Evolutionary conservation across 2,888 invertebrate genomes (phyloP).

Genomic region (Gastrophysa polygoni): DNA sequence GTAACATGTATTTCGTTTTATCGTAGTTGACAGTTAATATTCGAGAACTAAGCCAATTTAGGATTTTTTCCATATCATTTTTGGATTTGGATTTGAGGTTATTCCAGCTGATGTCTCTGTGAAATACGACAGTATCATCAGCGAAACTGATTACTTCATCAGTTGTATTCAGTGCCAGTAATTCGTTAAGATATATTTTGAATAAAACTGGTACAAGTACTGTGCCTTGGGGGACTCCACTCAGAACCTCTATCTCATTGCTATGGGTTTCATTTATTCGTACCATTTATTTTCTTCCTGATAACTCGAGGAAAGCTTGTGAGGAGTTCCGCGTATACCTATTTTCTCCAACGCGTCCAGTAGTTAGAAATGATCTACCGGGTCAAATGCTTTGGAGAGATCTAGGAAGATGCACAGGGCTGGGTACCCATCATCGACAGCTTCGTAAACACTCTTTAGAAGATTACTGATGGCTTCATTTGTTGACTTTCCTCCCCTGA

Average conservation of each 20-base stretch:
- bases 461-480: background rate
- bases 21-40: background rate
- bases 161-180: background rate
- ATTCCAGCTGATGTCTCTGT: background rate
- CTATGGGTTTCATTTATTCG: background rate
- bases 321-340: background rate
- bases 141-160: background rate
- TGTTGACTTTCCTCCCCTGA: constrained; percentile 3
- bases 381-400: background rate
- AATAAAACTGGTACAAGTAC: background rate
- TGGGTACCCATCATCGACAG: constrained; percentile 4
- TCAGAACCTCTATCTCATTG: background rate
- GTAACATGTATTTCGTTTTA: constrained; percentile 2
- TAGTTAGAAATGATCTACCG: background rate
- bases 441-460: background rate
- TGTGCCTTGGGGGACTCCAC: background rate
- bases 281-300: background rate
- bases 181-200: background rate
- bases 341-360: background rate
- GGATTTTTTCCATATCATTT: background rate
- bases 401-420: constrained; percentile 1
- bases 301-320: background rate
- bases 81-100: background rate
- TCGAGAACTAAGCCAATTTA: constrained; percentile 4
- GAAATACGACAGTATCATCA: background rate